Percentiles rank a stretch among this genome's conserved stretches.
Evolutionary conservation across 2,888 invertebrate genomes (phyloP).

Genomic region (Andrena praecox): DNA sequence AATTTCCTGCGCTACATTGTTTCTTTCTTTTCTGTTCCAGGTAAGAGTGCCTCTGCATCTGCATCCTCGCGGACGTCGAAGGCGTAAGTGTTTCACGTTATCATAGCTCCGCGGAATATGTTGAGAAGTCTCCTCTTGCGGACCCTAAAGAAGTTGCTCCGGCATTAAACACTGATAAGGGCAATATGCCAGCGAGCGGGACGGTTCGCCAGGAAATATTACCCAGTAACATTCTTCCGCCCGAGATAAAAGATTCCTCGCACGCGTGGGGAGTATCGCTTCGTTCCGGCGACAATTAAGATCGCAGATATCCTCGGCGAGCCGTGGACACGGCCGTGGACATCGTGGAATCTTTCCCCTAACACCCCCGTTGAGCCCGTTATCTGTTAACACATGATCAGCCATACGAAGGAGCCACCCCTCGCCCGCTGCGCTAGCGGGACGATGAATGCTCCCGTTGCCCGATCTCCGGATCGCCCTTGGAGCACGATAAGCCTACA

Average conservation of each 20-base stretch:
- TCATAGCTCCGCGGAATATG: neutral
- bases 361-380: conserved; percentile 54
- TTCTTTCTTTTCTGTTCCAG: neutral
- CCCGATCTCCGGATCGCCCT: conserved; percentile 7
- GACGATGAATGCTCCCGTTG: conserved; percentile 23
- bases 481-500: conserved; percentile 26
- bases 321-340: neutral
- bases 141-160: neutral
- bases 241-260: conserved; percentile 20
- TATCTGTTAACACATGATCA: conserved; percentile 81
- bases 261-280: neutral
- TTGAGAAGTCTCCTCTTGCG: neutral
- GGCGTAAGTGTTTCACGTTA: neutral
- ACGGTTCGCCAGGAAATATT: conserved; percentile 14
- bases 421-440: conserved; percentile 20
- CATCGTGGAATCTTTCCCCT: conserved; percentile 27
- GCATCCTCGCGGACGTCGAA: neutral
- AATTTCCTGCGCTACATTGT: neutral
- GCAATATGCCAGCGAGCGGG: neutral
- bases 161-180: conserved; percentile 32
- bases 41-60: neutral
- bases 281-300: conserved; percentile 34
- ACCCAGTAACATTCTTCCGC: neutral
- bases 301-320: conserved; percentile 28
- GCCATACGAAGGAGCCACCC: conserved; percentile 59